phyloP scores from a whole-genome alignment of 2,797 vertebrate genomes.

The Lagocephalus sceleratus region DNA sequence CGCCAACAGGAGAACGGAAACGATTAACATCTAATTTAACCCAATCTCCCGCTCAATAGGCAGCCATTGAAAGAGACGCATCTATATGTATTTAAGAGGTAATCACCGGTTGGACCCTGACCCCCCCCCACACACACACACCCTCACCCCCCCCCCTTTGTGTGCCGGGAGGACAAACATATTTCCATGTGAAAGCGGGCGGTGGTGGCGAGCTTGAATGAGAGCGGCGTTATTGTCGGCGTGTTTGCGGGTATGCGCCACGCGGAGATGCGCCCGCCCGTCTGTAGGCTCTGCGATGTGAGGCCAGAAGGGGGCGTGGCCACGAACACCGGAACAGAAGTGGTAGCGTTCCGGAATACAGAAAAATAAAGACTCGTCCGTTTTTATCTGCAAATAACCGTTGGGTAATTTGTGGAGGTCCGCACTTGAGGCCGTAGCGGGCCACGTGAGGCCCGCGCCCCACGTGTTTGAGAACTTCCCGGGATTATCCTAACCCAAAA shows the following conservation, averaged over 20 bases:
- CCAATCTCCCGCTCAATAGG: slow-evolving; percentile 66
- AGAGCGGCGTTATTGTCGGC: slow-evolving; percentile 63
- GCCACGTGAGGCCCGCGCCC: too few relatives aligned
- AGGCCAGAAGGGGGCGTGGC: background rate
- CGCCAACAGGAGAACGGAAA: slow-evolving; percentile 75
- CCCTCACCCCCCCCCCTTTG: slow-evolving; percentile 32
- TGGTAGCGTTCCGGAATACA: too few relatives aligned
- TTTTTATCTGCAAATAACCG: too few relatives aligned
- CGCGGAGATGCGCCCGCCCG: slow-evolving; percentile 8
- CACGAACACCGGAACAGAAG: too few relatives aligned
- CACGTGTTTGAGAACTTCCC: too few relatives aligned
- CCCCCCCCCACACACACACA: too few relatives aligned
- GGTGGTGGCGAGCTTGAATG: slow-evolving; percentile 57
- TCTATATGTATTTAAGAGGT: slow-evolving; percentile 76
- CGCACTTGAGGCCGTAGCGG: too few relatives aligned
- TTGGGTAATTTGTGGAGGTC: too few relatives aligned
- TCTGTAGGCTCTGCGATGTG: background rate
- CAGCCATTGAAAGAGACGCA: slow-evolving; percentile 60
- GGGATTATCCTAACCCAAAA: too few relatives aligned
- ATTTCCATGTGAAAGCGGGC: slow-evolving; percentile 80
- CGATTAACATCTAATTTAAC: slow-evolving; percentile 83
- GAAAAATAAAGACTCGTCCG: too few relatives aligned
- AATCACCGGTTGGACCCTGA: slow-evolving; percentile 61
- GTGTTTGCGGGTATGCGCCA: slow-evolving; percentile 26
- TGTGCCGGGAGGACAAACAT: slow-evolving; percentile 65